Percentiles rank a stretch among this genome's conserved stretches.
These are phyloP conservation scores for Lucilia cuprina DNA, from an alignment of 1,140 invertebrate genomes.

Conservation along the genomic window DNA sequence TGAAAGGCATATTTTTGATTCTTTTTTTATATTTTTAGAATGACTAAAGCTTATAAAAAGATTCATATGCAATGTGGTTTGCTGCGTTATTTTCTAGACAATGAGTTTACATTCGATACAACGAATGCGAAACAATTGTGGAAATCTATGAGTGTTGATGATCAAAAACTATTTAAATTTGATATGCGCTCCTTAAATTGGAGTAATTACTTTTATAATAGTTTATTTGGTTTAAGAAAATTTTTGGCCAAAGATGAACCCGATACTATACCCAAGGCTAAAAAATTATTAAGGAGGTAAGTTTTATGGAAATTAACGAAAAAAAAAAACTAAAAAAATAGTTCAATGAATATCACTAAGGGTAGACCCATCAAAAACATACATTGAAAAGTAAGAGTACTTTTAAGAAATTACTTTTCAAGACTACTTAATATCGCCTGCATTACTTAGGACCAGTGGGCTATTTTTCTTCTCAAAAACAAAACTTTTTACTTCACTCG, in stretches of 20 bases:
- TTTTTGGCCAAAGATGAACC: constrained; percentile 75
- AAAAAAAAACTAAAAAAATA: no score
- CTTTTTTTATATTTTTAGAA: constrained; percentile 61
- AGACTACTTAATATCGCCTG: no score
- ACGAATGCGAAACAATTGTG: constrained; percentile 70
- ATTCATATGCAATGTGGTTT: constrained; percentile 71
- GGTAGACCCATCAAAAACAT: no score
- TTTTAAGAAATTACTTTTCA: no score
- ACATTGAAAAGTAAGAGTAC: no score
- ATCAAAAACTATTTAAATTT: constrained; percentile 72
- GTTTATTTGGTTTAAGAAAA: constrained; percentile 69
- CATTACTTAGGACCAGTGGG: no score
- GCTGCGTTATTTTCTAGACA: constrained; percentile 71
- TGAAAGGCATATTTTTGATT: background rate
- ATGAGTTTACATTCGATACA: constrained; percentile 73
- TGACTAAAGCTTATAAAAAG: constrained; percentile 74
- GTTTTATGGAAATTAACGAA: background rate
- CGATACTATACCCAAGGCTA: constrained; percentile 65
- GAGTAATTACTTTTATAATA: constrained; percentile 67
- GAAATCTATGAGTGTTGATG: constrained; percentile 66
- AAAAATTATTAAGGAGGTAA: constrained; percentile 39
- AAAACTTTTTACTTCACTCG: no score
- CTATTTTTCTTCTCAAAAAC: no score
- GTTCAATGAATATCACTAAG: no score
- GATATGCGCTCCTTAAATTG: constrained; percentile 72